Base-by-base conservation (phyloP, 2,113 vertebrate species). In the Odocoileus virginianus region DNA sequence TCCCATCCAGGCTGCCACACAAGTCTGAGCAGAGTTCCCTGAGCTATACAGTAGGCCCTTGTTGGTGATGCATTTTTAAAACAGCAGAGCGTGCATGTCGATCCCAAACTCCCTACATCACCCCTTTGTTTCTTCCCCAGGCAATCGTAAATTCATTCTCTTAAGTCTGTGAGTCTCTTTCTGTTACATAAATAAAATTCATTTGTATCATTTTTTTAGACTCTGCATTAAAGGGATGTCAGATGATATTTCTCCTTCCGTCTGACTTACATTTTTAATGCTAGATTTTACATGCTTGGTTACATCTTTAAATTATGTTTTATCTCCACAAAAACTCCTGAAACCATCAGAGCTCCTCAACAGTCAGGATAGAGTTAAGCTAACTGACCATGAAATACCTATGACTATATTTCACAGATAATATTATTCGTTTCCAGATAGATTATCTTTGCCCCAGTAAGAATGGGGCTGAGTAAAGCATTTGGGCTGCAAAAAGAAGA, bases 401-500 rank as follows among this genome's bases (percentile, higher is more conserved):
- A 64, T 89, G 85, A 91, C 58, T 50, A 54, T 28, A 67, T 40
- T 87, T 97, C 84, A 88, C 45, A 76, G 52, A 64, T 28, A 92
- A 14, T n/a, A 55, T 21, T 91, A 84, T 71, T 94, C n/a, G 4
- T 91, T 76, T 86, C 88, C 86, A 88, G 28, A 21, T 87, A 82
- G 16, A 57, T 3, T 74, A 30, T 30, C 25, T 86, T 28, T 91
- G 43, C 19, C 60, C 92, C n/a, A 64, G 0, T 83, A 28, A 92
- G 15, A 61, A 86, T 5, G 1, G 23, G 12, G 16, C 57, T 94
- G 54, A 89, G 52, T 11, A 96, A 97, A 91, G 81, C 33, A 60
- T 87, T 61, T 25, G 55, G 15, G 28, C 45, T 82, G 13, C 55
- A 95, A 74, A 92, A 23, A 40, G 17, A 67, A 21, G 13, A 57